Percentiles rank a stretch among this genome's conserved stretches.
These are phyloP conservation scores for Drosophila kanapiae DNA, from an alignment of 1,140 invertebrate species.

Conservation along the genomic window DNA sequence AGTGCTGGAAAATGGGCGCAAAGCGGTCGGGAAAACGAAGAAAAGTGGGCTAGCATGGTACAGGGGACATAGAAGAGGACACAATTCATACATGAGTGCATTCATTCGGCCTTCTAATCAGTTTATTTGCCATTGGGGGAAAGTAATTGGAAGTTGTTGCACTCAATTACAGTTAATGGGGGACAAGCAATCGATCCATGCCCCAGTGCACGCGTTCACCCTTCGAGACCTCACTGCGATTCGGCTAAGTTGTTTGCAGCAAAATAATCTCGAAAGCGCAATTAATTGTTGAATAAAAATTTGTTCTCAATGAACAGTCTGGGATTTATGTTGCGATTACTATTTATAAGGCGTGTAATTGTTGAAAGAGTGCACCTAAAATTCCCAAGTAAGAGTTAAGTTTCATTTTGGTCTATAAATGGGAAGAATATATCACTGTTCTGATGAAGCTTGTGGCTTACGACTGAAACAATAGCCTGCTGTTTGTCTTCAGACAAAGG, in stretches of 20 bases:
- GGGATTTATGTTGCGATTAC: background rate
- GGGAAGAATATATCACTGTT: no score
- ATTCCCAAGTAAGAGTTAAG: no score
- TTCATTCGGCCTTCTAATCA: slow-evolving; percentile 44
- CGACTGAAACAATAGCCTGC: no score
- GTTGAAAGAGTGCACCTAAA: background rate
- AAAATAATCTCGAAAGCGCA: background rate
- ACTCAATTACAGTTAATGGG: slow-evolving; percentile 59
- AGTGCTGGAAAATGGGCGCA: background rate
- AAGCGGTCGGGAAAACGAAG: background rate
- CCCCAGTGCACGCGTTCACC: background rate
- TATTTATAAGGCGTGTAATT: no score
- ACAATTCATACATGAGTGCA: slow-evolving; percentile 62
- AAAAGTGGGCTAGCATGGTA: slow-evolving; percentile 1
- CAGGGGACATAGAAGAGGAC: slow-evolving; percentile 16
- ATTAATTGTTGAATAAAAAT: background rate
- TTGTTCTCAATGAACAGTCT: no score
- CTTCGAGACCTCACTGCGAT: background rate
- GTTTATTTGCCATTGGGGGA: slow-evolving; percentile 45
- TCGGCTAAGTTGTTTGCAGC: background rate
- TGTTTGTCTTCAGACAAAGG: no score
- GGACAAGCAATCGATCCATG: background rate
- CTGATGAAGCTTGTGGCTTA: no score
- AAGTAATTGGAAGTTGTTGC: slow-evolving; percentile 62
- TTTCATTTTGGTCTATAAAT: no score